phyloP scores from a whole-genome alignment of 1,140 invertebrate genomes.

The Anagrus nilaparvatae region DNA sequence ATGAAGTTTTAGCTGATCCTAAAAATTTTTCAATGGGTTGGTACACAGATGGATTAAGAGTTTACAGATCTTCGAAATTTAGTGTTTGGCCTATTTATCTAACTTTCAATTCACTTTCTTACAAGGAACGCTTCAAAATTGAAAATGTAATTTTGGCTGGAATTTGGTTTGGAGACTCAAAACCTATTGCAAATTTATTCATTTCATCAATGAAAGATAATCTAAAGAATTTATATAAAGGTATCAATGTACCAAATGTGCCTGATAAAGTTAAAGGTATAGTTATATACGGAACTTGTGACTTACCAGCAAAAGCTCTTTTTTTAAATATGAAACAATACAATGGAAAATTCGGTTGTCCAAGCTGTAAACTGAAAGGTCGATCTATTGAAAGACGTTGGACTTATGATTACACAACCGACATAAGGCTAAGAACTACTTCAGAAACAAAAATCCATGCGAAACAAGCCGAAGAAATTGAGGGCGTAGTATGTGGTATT shows the following conservation, averaged over 20 bases:
- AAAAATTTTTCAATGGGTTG: too few relatives aligned
- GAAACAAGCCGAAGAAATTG: background rate
- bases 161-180: too few relatives aligned
- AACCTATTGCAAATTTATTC: too few relatives aligned
- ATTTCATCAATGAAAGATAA: slow-evolving; percentile 8
- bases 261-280: background rate
- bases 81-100: too few relatives aligned
- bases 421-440: slow-evolving; percentile 1
- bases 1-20: too few relatives aligned
- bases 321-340: slow-evolving; percentile 9
- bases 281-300: slow-evolving; percentile 6
- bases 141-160: too few relatives aligned
- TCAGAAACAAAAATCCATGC: background rate
- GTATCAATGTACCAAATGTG: too few relatives aligned
- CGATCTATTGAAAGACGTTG: slow-evolving; percentile 1
- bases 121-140: too few relatives aligned
- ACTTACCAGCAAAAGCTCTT: slow-evolving; percentile 8
- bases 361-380: background rate
- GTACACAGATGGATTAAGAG: too few relatives aligned
- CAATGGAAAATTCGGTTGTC: slow-evolving; percentile 10
- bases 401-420: slow-evolving; percentile 4
- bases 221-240: too few relatives aligned
- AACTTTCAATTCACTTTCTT: too few relatives aligned
- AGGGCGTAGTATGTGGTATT: background rate
- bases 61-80: too few relatives aligned